phyloP scores from a whole-genome alignment of 2,113 vertebrate genomes.

The Fregetta grallaria region DNA sequence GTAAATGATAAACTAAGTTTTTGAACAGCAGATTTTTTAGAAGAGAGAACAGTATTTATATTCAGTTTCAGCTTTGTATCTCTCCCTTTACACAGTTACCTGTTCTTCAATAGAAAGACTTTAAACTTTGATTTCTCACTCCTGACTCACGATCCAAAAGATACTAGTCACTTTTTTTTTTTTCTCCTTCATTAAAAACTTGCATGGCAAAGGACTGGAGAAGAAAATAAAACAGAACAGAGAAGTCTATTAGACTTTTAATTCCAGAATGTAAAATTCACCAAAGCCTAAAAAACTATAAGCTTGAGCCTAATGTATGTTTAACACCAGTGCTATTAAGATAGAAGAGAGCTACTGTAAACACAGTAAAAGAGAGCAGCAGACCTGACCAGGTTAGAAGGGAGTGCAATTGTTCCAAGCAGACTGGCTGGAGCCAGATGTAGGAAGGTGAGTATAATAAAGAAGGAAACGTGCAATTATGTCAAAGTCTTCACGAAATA shows the following conservation, averaged over 20 bases:
- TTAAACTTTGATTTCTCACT: neutral
- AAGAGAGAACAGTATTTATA: neutral
- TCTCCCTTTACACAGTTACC: neutral
- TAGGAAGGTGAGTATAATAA: constrained; percentile 76
- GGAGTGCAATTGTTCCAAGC: constrained; percentile 67
- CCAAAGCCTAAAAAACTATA: neutral
- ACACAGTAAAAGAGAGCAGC: constrained; percentile 9
- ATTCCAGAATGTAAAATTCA: neutral
- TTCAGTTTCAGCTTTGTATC: neutral
- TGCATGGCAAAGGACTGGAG: neutral
- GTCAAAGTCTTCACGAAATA: neutral
- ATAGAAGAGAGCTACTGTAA: neutral
- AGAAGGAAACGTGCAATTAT: constrained; percentile 52
- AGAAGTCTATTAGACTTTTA: neutral
- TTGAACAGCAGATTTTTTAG: neutral
- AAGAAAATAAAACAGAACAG: neutral
- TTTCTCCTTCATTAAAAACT: neutral
- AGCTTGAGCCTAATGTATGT: neutral
- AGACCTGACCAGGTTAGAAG: constrained; percentile 6
- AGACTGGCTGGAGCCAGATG: constrained; percentile 78
- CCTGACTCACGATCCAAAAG: neutral
- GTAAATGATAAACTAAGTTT: neutral
- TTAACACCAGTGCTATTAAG: neutral
- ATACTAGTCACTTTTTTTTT: neutral
- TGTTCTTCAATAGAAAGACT: neutral